These are phyloP conservation scores for Ostrea denselamellosa DNA, from an alignment of 1,140 invertebrate genomes.

Conservation along the genomic window DNA sequence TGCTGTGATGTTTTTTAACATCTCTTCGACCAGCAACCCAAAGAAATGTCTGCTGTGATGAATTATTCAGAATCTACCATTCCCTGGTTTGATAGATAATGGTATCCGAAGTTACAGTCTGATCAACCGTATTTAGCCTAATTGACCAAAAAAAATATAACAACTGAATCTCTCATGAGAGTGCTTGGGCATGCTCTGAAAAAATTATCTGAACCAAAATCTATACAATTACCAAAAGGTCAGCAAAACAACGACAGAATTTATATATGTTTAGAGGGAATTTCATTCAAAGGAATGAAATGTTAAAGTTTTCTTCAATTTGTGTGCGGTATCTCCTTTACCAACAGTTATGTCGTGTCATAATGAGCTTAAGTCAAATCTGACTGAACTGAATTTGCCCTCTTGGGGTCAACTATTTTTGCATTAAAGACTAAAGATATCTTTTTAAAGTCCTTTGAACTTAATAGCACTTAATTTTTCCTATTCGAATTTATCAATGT, in stretches of 20 bases:
- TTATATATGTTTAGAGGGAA: background rate
- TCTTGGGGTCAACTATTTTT: too few relatives aligned
- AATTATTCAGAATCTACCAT: background rate
- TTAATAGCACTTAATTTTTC: too few relatives aligned
- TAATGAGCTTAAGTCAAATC: background rate
- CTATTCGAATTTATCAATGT: too few relatives aligned
- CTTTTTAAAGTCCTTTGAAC: too few relatives aligned
- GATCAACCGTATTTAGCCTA: conserved; percentile 1
- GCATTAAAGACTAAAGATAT: too few relatives aligned
- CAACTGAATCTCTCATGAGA: background rate
- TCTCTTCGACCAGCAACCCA: background rate
- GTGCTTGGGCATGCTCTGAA: background rate
- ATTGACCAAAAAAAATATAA: conserved; percentile 3
- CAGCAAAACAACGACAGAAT: background rate
- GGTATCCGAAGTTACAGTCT: background rate
- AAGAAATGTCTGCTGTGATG: background rate
- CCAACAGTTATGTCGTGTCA: background rate
- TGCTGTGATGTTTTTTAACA: conserved; percentile 7
- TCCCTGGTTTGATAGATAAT: conserved; percentile 8
- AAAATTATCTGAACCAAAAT: background rate
- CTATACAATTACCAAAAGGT: background rate
- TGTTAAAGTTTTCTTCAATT: background rate
- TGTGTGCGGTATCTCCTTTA: background rate
- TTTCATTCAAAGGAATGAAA: background rate
- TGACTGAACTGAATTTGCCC: background rate